phyloP scores from a whole-genome alignment of 2,113 vertebrate species.

The Poecile atricapillus region DNA sequence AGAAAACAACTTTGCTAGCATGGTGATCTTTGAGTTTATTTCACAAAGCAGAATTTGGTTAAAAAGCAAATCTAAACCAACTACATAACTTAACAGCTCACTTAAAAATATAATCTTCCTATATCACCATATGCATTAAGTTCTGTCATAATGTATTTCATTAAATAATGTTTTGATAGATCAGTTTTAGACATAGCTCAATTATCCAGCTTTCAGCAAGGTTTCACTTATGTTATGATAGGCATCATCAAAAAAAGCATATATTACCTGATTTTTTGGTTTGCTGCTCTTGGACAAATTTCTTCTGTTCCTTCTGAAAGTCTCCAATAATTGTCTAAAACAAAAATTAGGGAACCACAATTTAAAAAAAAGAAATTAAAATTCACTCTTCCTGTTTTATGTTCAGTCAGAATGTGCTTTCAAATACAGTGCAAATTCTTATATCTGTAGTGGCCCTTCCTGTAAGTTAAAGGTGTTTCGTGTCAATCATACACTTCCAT shows the following conservation, averaged over 20 bases:
- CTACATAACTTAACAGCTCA: neutral
- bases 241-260: neutral
- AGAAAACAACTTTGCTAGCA: neutral
- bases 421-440: neutral
- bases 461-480: neutral
- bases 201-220: neutral
- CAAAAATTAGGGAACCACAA: neutral
- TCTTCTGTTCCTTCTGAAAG: constrained; percentile 97
- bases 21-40: neutral
- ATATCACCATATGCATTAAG: neutral
- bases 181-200: neutral
- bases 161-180: neutral
- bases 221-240: neutral
- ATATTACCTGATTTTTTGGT: constrained; percentile 87
- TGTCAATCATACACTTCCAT: neutral
- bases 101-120: neutral
- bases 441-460: neutral
- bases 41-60: neutral
- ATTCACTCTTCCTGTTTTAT: neutral
- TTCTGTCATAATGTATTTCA: neutral
- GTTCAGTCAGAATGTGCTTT: neutral
- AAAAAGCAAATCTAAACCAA: neutral
- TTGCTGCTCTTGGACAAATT: constrained; percentile 95
- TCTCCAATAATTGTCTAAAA: constrained; percentile 94
- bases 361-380: neutral